These are phyloP conservation scores for Thamnaconus septentrionalis DNA, from an alignment of 2,113 vertebrate species.

Conservation along the genomic window DNA sequence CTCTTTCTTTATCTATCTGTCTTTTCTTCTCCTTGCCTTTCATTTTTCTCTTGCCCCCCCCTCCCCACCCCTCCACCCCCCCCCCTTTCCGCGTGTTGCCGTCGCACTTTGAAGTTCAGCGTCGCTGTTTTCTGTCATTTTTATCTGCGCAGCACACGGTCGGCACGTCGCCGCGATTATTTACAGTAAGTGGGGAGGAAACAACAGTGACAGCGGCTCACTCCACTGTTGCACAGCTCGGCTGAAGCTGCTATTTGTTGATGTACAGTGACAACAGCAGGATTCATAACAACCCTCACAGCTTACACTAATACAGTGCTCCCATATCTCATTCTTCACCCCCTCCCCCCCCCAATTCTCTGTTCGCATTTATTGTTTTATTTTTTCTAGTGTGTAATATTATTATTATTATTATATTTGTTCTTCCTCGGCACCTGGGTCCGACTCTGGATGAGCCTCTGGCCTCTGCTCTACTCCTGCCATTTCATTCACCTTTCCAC, in stretches of 20 bases:
- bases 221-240: not conserved
- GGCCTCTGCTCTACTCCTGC: too few relatives aligned
- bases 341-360: too few relatives aligned
- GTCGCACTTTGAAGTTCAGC: slow-evolving; percentile 54
- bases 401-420: too few relatives aligned
- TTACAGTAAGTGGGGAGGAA: slow-evolving; percentile 29
- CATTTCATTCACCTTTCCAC: too few relatives aligned
- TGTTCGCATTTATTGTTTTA: too few relatives aligned
- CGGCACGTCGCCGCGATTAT: slow-evolving; percentile 46
- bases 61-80: not conserved
- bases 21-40: slow-evolving; percentile 21
- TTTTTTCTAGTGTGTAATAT: too few relatives aligned
- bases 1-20: slow-evolving; percentile 39
- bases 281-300: too few relatives aligned
- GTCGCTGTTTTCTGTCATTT: slow-evolving; percentile 46
- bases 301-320: too few relatives aligned
- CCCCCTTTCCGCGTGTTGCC: not conserved
- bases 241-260: slow-evolving; percentile 2
- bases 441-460: too few relatives aligned
- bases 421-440: too few relatives aligned
- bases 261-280: slow-evolving; percentile 1
- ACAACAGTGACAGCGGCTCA: not conserved
- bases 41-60: not conserved
- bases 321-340: too few relatives aligned
- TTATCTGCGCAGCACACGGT: slow-evolving; percentile 38